Conservation (phyloP, 2,113 vertebrate genomes). For the Muntiacus reevesi region DNA sequence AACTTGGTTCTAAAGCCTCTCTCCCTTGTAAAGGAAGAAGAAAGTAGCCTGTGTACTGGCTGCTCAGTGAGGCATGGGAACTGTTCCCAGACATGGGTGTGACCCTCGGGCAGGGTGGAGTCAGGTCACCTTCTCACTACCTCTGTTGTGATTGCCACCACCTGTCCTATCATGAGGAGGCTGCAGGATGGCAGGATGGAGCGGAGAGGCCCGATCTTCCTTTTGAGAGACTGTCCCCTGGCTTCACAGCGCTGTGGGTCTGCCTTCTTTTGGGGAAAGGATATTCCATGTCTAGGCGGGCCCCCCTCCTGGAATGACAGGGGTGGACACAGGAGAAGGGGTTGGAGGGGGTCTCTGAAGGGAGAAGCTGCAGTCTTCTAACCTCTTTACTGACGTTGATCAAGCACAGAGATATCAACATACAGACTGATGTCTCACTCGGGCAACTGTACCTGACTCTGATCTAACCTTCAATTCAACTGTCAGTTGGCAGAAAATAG, state of each 20-base stretch:
- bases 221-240: background rate
- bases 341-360: too few relatives aligned
- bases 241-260: background rate
- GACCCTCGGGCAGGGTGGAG: background rate
- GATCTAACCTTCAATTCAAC: background rate
- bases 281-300: background rate
- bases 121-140: background rate
- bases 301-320: background rate
- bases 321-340: background rate
- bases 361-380: background rate
- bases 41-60: background rate
- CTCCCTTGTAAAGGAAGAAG: background rate
- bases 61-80: too few relatives aligned
- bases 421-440: background rate
- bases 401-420: background rate
- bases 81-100: background rate
- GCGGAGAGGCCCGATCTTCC: background rate
- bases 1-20: background rate
- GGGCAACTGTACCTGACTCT: background rate
- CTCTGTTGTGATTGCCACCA: background rate
- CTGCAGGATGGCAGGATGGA: too few relatives aligned
- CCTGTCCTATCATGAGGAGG: rapidly evolving
- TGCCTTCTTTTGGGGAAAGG: background rate
- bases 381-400: background rate
- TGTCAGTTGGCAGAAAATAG: background rate